Base-by-base conservation (phyloP, 2,797 vertebrate species). In the Psittacula echo region DNA sequence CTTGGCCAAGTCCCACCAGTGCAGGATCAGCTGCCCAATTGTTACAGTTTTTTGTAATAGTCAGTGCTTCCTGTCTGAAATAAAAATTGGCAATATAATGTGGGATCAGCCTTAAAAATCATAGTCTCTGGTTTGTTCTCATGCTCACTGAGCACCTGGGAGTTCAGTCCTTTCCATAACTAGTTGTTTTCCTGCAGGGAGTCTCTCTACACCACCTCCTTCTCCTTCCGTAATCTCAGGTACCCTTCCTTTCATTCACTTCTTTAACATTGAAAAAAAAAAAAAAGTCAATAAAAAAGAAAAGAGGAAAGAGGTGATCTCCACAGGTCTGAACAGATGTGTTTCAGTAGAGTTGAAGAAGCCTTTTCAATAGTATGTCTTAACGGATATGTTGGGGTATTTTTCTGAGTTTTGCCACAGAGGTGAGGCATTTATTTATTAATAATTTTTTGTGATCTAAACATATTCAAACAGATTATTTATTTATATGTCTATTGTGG, bases 41-140 rank as follows among this genome's bases (percentile, higher is more conserved):
- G 37, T 78, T 79, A 37, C 37, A 22, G 61, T 54, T 94, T 95
- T 96, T 96, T 93, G 45, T 39, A 61, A 19, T 29, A 44, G 30
- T 11, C 45, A 9, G 18, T 62, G 7, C 32, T 86, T 91, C 17
- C 58, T 47, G 16, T 66, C 19, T 41, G 91, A 77, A 92, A 92
- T 32, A 74, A 50, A n/a, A 51, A 70, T 56, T 45, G 66, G 48
- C 21, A 21, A 21, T 78, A 20, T 71, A 76, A 41, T 32, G 32
- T 10, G 34, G 78, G 37, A 86, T 79, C 48, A 12, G 44, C 67
- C 90, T 78, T 56, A 45, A 60, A 60, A 88, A 93, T 37, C 75
- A 54, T 8, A n/a, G 77, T 58, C n/a, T 67, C 75, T 76, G 47
- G 62, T 92, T 96, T 91, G 80, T 90, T 95, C 70, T 54, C 0